Evolutionary conservation across 2,888 invertebrate genomes (phyloP), one percentile per base, ranked within the genome.

Genomic region (Temnothorax rugatulus): DNA sequence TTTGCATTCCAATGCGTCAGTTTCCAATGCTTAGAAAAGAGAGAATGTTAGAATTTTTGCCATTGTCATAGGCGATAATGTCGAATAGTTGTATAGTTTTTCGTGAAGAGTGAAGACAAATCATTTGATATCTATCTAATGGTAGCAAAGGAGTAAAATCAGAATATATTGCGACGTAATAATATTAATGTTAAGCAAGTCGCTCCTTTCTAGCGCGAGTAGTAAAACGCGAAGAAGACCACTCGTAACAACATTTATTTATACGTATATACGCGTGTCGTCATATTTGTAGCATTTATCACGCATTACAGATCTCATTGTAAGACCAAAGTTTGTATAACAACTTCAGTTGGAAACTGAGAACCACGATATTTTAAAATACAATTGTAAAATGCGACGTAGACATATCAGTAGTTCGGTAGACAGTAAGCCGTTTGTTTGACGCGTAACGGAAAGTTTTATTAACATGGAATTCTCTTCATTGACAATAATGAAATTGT

Each of bases 291-390:
- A 69, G 84, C 90, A 88, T 87, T 87, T 89, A 85, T 84, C 44
- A 74, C 50, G 59, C 29, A 66, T 71, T 74, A 87, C 87, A 89
- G 91, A 91, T 91, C 91, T 91, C 91, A 91, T 63, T 85, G 85
- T 87, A 81, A 88, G 88, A 82, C 86, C 88, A 86, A 87, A 86
- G 79, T 66, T 83, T 79, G 38, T 86, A 66, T 15, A 66, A 63
- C 81, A 85, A 29, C 52, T 73, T 86, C 84, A 83, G 69, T 47
- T 81, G 50, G 68, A 68, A 77, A 66, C 18, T 34, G 41, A 74
- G 50, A 77, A 74, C 66, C 74, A 54, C 52, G 29, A 57, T 57
- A 81, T 63, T n/a, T 59, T 69, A 47, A 57, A 84, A 59, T 47
- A 74, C 15, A 50, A 54, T 63, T 54, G 52, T 61, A 9, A 41